Percentiles rank a stretch among this genome's conserved stretches.
phyloP scores from a whole-genome alignment of 1,140 invertebrate species.

The Heliconius hewitsoni region DNA sequence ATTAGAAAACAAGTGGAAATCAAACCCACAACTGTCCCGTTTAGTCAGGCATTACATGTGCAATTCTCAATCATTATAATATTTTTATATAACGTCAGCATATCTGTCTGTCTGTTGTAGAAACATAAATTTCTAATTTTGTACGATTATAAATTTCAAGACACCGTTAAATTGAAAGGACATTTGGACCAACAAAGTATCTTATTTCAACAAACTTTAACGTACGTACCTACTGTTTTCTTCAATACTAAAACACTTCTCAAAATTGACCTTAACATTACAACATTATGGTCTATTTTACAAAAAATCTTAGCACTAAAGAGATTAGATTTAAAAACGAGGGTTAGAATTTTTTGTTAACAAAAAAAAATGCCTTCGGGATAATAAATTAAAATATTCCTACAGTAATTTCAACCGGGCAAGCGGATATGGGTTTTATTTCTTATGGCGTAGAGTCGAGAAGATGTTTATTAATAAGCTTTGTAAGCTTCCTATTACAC shows the following conservation, averaged over 20 bases:
- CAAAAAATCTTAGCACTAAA: background rate
- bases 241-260: background rate
- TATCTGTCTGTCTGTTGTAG: background rate
- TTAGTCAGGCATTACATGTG: too few species aligned
- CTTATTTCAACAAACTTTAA: conserved; percentile 38
- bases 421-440: conserved; percentile 2
- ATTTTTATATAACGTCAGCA: too few species aligned
- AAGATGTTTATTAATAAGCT: background rate
- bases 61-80: too few species aligned
- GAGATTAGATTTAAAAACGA: conserved; percentile 26
- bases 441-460: background rate
- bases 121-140: background rate
- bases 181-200: conserved; percentile 40
- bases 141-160: conserved; percentile 10
- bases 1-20: too few species aligned
- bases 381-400: conserved; percentile 43
- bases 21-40: too few species aligned
- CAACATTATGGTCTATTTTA: background rate
- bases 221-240: background rate
- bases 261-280: background rate
- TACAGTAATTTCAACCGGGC: conserved; percentile 1
- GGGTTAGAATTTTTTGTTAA: conserved; percentile 34
- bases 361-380: conserved; percentile 41
- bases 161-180: conserved; percentile 34
- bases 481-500: conserved; percentile 5